phyloP scores from a whole-genome alignment of 2,888 invertebrate species.

The Hymenopus coronatus region DNA sequence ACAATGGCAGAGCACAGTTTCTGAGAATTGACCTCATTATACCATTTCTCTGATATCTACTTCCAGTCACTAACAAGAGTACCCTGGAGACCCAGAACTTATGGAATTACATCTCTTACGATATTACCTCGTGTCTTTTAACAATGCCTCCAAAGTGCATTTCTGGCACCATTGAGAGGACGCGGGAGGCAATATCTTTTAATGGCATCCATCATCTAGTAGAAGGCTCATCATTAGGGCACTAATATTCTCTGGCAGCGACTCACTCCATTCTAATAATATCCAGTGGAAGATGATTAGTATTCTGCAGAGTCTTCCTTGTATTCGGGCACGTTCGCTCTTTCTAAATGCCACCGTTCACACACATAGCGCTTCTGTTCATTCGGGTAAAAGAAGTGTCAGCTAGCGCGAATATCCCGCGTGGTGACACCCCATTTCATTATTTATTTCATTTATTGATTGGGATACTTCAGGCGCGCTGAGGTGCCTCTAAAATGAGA shows the following conservation, averaged over 20 bases:
- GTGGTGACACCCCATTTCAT: background rate
- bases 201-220: background rate
- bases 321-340: background rate
- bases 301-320: background rate
- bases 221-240: background rate
- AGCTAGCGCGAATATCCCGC: background rate
- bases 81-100: background rate
- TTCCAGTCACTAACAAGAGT: background rate
- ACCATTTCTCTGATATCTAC: background rate
- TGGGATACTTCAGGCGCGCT: too few relatives aligned
- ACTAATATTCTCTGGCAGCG: background rate
- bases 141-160: background rate
- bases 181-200: background rate
- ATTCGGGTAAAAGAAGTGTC: background rate
- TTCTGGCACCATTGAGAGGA: background rate
- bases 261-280: background rate
- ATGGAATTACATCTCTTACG: background rate
- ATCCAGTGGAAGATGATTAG: background rate
- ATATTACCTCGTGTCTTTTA: background rate
- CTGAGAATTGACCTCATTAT: background rate
- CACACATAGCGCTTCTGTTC: background rate
- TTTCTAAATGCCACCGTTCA: background rate
- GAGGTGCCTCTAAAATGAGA: too few relatives aligned
- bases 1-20: too few relatives aligned
- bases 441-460: too few relatives aligned